Conservation (phyloP, 2,888 invertebrate genomes). For the Drosophila nr. perissopoda region DNA sequence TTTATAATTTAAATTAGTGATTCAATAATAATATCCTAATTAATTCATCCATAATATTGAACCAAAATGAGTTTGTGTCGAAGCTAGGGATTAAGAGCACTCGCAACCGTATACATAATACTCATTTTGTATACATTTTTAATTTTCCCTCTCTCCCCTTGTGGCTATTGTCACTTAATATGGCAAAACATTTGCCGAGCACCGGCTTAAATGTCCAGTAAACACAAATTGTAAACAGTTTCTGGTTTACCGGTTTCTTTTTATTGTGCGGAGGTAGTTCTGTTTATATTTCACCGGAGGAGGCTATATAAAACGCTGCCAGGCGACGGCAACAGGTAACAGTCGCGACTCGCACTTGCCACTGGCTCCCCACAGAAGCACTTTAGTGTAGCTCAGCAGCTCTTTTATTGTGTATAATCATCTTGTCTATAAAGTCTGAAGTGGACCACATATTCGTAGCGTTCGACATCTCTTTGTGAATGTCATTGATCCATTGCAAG, state of each 20-base stretch:
- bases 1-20: slow-evolving; percentile 12
- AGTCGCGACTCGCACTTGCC: slow-evolving; percentile 12
- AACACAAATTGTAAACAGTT: slow-evolving; percentile 19
- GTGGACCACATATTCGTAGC: neutral
- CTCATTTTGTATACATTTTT: slow-evolving; percentile 3
- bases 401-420: neutral
- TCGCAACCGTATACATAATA: slow-evolving; percentile 3
- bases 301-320: slow-evolving; percentile 21
- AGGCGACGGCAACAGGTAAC: neutral
- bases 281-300: neutral
- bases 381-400: neutral
- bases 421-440: neutral
- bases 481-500: neutral
- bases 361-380: neutral
- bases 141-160: neutral
- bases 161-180: slow-evolving; percentile 5
- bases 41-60: slow-evolving; percentile 23
- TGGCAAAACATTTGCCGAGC: slow-evolving; percentile 32
- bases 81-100: slow-evolving; percentile 13
- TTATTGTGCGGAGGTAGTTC: neutral
- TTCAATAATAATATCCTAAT: slow-evolving; percentile 28
- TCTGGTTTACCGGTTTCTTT: neutral
- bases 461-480: no score
- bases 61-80: slow-evolving; percentile 11
- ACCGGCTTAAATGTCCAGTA: slow-evolving; percentile 3